Evolutionary conservation across 2,797 vertebrate genomes (phyloP).

Genomic region (Amblyopsis hoosieri): DNA sequence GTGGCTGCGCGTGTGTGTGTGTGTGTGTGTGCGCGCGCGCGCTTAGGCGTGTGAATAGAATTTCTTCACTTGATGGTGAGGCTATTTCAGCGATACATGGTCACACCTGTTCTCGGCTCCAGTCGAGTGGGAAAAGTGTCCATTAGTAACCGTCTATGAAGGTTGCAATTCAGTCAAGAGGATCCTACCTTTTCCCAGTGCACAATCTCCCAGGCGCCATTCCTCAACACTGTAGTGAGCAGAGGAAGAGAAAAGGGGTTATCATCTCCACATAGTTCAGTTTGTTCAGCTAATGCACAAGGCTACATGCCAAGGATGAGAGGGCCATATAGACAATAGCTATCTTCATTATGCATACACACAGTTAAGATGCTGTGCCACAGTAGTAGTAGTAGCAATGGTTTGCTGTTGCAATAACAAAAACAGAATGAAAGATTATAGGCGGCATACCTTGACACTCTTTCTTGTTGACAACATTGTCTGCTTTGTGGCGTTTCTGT

Average conservation of each 20-base stretch:
- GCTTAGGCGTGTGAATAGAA: slow-evolving; percentile 10
- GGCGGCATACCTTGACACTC: slow-evolving; percentile 91
- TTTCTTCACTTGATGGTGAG: slow-evolving; percentile 16
- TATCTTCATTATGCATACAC: not conserved
- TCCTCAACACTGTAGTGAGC: slow-evolving; percentile 86
- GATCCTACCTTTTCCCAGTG: slow-evolving; percentile 98
- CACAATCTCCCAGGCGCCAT: slow-evolving; percentile 98
- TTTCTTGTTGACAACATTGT: slow-evolving; percentile 95
- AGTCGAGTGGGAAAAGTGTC: slow-evolving; percentile 3
- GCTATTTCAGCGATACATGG: not conserved
- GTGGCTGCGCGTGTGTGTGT: not conserved
- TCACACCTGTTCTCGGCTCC: slow-evolving; percentile 10
- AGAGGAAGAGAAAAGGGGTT: not conserved
- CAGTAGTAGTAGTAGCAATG: not conserved
- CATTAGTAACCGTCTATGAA: slow-evolving; percentile 1
- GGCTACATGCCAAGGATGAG: not conserved
- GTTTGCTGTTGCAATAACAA: not conserved
- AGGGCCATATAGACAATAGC: too few species aligned
- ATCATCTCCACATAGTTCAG: not conserved
- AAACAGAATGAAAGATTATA: not conserved
- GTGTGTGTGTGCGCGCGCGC: slow-evolving; percentile 2
- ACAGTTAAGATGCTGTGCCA: not conserved
- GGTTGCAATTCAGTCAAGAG: not conserved
- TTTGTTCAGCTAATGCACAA: slow-evolving; percentile 1
- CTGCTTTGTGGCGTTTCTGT: slow-evolving; percentile 98